phyloP scores from a whole-genome alignment of 2,888 invertebrate species.

The Anoncus sp. region DNA sequence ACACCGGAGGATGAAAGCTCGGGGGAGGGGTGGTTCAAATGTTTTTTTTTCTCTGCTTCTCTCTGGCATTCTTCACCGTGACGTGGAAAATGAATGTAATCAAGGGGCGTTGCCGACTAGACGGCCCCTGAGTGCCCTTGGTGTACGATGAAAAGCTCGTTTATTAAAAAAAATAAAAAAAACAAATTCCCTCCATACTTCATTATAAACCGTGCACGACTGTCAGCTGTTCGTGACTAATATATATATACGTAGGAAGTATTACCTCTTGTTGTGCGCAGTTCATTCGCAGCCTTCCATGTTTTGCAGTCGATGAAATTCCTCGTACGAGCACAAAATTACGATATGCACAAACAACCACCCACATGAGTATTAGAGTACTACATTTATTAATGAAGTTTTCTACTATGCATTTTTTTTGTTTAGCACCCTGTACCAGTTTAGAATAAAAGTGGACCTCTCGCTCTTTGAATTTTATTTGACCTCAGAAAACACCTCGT shows the following conservation, averaged over 20 bases:
- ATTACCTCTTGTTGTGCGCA: neutral
- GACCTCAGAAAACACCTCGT: no score
- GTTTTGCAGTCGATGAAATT: no score
- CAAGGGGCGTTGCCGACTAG: conserved; percentile 8
- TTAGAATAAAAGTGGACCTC: no score
- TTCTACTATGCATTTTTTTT: no score
- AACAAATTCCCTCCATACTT: conserved; percentile 15
- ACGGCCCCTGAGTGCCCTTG: neutral
- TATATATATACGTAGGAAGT: neutral
- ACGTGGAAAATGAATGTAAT: conserved; percentile 47
- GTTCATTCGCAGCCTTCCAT: neutral
- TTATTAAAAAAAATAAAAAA: conserved; percentile 12
- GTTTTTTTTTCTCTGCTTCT: neutral
- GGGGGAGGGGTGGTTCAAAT: neutral
- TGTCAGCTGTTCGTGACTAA: neutral
- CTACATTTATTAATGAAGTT: no score
- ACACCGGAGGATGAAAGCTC: neutral
- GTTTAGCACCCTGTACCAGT: no score
- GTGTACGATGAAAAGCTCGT: conserved; percentile 32
- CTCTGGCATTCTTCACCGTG: conserved; percentile 12
- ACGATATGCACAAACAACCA: no score
- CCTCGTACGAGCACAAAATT: no score
- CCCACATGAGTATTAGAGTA: no score
- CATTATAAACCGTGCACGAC: conserved; percentile 9
- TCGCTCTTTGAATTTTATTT: no score